These are phyloP conservation scores for Poeciliopsis infans DNA, from an alignment of 2,797 vertebrate species.

Conservation along the genomic window DNA sequence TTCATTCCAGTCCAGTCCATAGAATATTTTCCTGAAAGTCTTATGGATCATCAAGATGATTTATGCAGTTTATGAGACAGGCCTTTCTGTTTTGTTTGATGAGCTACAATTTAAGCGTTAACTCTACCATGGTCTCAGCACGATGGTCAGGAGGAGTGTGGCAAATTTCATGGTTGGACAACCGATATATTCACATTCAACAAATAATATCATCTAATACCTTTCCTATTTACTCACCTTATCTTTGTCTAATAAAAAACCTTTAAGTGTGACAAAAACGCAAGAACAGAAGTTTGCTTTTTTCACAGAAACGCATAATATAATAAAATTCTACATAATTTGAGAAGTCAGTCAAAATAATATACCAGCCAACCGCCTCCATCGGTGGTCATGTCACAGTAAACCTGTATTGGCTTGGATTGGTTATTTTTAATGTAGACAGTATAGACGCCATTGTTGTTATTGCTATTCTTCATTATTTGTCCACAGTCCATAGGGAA, in stretches of 20 bases:
- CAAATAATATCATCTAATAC: not conserved
- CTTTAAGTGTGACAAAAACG: not conserved
- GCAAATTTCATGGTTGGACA: no score
- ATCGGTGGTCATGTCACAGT: slow-evolving; percentile 90
- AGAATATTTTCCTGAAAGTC: not conserved
- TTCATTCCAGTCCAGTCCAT: not conserved
- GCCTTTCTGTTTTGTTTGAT: not conserved
- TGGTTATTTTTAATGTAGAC: slow-evolving; percentile 80
- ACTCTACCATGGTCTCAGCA: no score
- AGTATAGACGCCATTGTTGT: slow-evolving; percentile 80
- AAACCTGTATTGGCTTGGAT: slow-evolving; percentile 80
- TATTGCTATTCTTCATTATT: slow-evolving; percentile 81
- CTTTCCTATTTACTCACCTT: not conserved
- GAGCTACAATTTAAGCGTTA: not conserved
- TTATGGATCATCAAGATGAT: not conserved
- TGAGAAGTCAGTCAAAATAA: slow-evolving; percentile 2
- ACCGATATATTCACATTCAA: not conserved
- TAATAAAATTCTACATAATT: not conserved
- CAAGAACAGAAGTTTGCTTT: not conserved
- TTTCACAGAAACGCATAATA: not conserved
- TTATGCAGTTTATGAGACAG: not conserved
- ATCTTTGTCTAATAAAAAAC: not conserved
- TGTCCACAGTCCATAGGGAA: slow-evolving; percentile 87
- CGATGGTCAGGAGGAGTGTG: no score
- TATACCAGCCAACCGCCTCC: slow-evolving; percentile 87